A percentile compares a stretch with the other conserved stretches of the same genome.
Evolutionary conservation across 1,140 invertebrate species (phyloP).

Genomic region (Hestina assimilis): DNA sequence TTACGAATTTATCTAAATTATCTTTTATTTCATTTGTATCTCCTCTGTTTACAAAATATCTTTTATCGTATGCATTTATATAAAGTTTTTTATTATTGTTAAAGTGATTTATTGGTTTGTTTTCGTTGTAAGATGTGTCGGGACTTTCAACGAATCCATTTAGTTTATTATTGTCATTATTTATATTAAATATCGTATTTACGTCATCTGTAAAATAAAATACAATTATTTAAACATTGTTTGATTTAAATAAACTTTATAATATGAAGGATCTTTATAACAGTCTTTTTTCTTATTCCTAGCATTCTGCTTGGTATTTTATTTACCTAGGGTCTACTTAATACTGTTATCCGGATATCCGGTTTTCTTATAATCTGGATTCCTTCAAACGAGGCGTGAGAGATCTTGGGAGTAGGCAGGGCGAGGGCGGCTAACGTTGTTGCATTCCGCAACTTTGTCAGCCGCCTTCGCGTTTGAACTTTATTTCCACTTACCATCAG

Average conservation of each 20-base stretch:
- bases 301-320: no score
- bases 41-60: background rate
- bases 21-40: constrained; percentile 26
- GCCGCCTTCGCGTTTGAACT: no score
- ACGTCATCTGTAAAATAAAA: background rate
- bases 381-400: no score
- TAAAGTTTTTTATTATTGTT: background rate
- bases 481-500: no score
- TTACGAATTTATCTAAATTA: constrained; percentile 29
- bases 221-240: background rate
- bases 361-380: no score
- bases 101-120: background rate
- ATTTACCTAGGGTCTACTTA: no score
- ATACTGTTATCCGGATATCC: no score
- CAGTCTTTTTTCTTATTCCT: no score
- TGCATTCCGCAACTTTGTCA: no score
- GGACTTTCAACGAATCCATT: background rate
- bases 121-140: background rate
- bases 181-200: background rate
- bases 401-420: no score
- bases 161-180: background rate
- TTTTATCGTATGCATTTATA: constrained; percentile 1
- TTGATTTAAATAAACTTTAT: background rate
- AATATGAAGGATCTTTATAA: no score
- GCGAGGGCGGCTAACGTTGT: no score